phyloP scores from a whole-genome alignment of 2,888 invertebrate species.

The Crossocerus cetratus region DNA sequence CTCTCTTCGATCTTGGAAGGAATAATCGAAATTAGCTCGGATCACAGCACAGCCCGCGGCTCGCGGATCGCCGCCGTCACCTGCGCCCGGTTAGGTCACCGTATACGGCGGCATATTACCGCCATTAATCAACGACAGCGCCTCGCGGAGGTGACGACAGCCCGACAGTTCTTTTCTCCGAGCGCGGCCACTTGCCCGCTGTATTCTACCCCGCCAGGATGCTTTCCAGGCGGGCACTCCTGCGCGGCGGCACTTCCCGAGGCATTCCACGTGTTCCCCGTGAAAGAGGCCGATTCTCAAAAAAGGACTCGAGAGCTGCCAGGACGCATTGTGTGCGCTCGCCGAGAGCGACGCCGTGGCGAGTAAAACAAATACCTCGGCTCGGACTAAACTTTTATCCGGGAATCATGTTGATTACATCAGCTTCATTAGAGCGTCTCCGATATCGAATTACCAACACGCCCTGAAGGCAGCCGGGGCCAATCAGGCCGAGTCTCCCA shows the following conservation, averaged over 20 bases:
- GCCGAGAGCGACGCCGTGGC: slow-evolving; percentile 38
- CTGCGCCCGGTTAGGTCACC: slow-evolving; percentile 47
- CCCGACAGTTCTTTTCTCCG: slow-evolving; percentile 64
- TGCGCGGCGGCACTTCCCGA: slow-evolving; percentile 54
- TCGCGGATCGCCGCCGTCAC: slow-evolving; percentile 29
- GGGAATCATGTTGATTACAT: no score
- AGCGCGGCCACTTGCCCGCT: slow-evolving; percentile 50
- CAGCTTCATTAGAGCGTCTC: no score
- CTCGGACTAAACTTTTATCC: background rate
- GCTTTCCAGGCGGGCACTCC: slow-evolving; percentile 37
- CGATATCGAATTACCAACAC: no score
- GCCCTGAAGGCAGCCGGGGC: no score
- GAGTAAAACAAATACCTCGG: background rate
- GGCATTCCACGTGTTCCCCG: slow-evolving; percentile 58
- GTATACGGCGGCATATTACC: slow-evolving; percentile 65
- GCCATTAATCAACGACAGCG: slow-evolving; percentile 72
- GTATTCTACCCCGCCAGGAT: slow-evolving; percentile 56
- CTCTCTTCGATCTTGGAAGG: no score
- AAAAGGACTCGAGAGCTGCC: slow-evolving; percentile 23
- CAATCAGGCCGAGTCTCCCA: no score
- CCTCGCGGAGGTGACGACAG: slow-evolving; percentile 67
- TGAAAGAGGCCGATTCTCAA: slow-evolving; percentile 55
- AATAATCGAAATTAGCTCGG: no score
- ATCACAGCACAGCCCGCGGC: no score
- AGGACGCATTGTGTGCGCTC: slow-evolving; percentile 43